Conservation (phyloP, 1,140 invertebrate species). For the Schmidtea mediterranea region DNA sequence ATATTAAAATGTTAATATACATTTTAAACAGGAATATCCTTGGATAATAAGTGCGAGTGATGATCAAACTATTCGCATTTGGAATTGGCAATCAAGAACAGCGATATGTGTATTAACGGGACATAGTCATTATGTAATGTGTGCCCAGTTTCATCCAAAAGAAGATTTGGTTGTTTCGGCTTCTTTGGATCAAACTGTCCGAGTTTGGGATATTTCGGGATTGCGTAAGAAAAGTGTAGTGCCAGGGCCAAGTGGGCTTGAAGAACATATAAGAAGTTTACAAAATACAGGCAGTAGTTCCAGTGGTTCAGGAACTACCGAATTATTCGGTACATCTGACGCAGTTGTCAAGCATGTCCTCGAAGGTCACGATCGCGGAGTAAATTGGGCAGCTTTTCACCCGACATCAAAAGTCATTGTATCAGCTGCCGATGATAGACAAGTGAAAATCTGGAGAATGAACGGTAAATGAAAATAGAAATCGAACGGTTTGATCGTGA, state of each 20-base stretch:
- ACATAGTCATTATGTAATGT: constrained; percentile 99
- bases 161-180: constrained; percentile 91
- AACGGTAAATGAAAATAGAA: constrained; percentile 42
- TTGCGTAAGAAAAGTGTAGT: constrained; percentile 87
- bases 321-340: constrained; percentile 84
- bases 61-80: constrained; percentile 90
- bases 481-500: constrained; percentile 9
- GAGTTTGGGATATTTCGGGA: constrained; percentile 91
- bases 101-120: constrained; percentile 40
- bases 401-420: constrained; percentile 72
- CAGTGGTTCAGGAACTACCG: constrained; percentile 49
- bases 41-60: constrained; percentile 83
- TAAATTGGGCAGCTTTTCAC: constrained; percentile 95
- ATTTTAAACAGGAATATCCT: constrained; percentile 82
- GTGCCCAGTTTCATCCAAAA: constrained; percentile 80
- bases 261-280: constrained; percentile 45
- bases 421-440: constrained; percentile 83
- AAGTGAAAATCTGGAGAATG: constrained; percentile 94
- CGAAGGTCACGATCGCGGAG: constrained; percentile 53
- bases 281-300: constrained; percentile 3
- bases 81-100: constrained; percentile 98
- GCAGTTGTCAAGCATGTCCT: constrained; percentile 88
- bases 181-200: constrained; percentile 82
- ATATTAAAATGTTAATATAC: too few relatives aligned
- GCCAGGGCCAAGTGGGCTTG: constrained; percentile 59